Evolutionary conservation across 2,797 vertebrate species (phyloP).

Genomic region (Hippoglossus hippoglossus): DNA sequence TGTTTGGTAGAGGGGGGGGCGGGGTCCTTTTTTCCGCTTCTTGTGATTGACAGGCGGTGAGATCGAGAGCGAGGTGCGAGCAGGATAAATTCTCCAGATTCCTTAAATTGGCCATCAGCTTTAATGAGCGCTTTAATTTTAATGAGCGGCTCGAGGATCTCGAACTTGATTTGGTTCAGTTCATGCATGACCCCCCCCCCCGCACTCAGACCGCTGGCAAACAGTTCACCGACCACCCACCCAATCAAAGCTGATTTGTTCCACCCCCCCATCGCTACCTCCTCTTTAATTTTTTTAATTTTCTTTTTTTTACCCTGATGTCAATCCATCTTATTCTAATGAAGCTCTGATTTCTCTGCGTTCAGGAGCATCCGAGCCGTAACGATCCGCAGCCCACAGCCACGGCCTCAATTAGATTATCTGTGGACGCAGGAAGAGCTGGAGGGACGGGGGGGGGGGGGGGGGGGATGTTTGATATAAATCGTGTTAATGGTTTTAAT

Average conservation of each 20-base stretch:
- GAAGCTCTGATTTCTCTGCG: slow-evolving; percentile 66
- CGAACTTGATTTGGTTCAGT: slow-evolving; percentile 47
- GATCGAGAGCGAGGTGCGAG: slow-evolving; percentile 21
- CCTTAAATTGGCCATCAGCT: slow-evolving; percentile 85
- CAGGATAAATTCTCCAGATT: slow-evolving; percentile 65
- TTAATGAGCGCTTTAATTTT: slow-evolving; percentile 87
- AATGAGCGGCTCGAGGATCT: slow-evolving; percentile 77
- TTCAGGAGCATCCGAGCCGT: slow-evolving; percentile 67
- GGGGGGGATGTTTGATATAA: slow-evolving; percentile 75
- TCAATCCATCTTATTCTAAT: slow-evolving; percentile 77
- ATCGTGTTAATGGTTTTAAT: slow-evolving; percentile 81
- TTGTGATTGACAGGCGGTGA: slow-evolving; percentile 58
- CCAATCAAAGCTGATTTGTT: slow-evolving; percentile 67
- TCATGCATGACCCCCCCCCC: slow-evolving; percentile 25
- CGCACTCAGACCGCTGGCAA: slow-evolving; percentile 28
- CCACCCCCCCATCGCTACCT: slow-evolving; percentile 14
- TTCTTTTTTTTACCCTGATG: slow-evolving; percentile 36
- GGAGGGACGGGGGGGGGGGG: slow-evolving; percentile 26
- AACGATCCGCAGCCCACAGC: slow-evolving; percentile 74
- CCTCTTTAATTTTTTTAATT: slow-evolving; percentile 42
- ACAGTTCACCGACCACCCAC: slow-evolving; percentile 60
- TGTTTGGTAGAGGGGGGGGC: background rate
- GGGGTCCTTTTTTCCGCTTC: background rate
- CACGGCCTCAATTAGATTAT: slow-evolving; percentile 74
- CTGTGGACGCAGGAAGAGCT: slow-evolving; percentile 45